Evolutionary conservation across 92 coral and sea anemone species (phyloP).

Genomic region (Phenganax marumi): DNA sequence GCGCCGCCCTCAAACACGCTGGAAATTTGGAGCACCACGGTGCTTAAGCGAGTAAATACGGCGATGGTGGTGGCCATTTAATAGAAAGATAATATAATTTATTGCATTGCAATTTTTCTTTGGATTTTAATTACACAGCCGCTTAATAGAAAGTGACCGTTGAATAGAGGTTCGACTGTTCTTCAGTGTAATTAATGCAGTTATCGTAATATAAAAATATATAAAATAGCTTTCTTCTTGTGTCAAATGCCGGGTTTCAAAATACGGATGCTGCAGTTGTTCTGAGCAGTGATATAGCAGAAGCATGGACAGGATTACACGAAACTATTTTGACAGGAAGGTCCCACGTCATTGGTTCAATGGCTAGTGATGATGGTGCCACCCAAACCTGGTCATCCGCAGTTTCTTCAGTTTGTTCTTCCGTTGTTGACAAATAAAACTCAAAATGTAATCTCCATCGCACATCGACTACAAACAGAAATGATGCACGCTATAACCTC

Average conservation of each 20-base stretch:
- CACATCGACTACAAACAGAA: conserved; percentile 67
- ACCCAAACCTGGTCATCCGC: conserved; percentile 82
- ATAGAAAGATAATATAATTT: no score
- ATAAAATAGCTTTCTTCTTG: background rate
- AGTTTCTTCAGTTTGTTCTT: conserved; percentile 64
- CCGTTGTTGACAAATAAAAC: conserved; percentile 74
- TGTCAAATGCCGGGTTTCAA: conserved; percentile 28
- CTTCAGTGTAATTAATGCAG: background rate
- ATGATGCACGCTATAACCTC: background rate
- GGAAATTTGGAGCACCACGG: no score
- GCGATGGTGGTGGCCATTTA: no score
- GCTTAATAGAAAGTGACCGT: no score
- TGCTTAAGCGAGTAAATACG: no score
- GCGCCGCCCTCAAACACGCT: no score
- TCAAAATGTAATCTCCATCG: conserved; percentile 97
- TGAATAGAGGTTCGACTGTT: no score
- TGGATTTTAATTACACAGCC: no score
- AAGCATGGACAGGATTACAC: conserved; percentile 87
- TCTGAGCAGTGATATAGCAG: conserved; percentile 78
- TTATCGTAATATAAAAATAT: background rate
- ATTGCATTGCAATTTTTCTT: no score
- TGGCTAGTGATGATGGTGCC: conserved; percentile 75
- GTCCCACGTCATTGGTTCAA: conserved; percentile 95
- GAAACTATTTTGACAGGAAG: conserved; percentile 87
- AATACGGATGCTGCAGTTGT: conserved; percentile 69